Evolutionary conservation across 1,140 invertebrate genomes (phyloP).

Genomic region (Laodelphax striatellus): DNA sequence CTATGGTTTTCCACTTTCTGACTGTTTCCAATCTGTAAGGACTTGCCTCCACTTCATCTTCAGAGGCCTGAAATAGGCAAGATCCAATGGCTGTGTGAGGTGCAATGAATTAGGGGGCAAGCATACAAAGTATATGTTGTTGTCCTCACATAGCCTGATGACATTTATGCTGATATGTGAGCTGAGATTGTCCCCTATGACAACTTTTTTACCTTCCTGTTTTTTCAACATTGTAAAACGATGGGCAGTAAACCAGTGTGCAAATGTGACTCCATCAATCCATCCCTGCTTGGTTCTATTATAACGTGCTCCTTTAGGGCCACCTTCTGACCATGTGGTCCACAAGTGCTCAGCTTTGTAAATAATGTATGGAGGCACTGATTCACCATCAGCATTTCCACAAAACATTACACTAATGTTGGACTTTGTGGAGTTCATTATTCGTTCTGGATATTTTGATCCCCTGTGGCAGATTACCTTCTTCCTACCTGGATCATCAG

Average conservation of each 20-base stretch:
- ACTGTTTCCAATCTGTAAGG: too few relatives aligned
- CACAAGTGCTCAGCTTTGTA: slow-evolving; percentile 31
- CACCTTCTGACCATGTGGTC: slow-evolving; percentile 26
- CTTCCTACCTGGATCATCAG: slow-evolving; percentile 28
- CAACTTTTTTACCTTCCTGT: slow-evolving; percentile 24
- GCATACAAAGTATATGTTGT: slow-evolving; percentile 3
- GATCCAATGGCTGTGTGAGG: slow-evolving; percentile 31
- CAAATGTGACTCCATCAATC: slow-evolving; percentile 28
- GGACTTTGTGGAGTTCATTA: slow-evolving; percentile 13
- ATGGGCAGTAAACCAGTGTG: slow-evolving; percentile 25
- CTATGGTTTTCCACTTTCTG: too few relatives aligned
- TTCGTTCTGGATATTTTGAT: slow-evolving; percentile 10
- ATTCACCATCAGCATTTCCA: slow-evolving; percentile 11
- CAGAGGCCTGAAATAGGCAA: slow-evolving; percentile 29
- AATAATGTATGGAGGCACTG: slow-evolving; percentile 27
- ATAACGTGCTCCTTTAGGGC: slow-evolving; percentile 19
- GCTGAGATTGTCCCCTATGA: slow-evolving; percentile 31
- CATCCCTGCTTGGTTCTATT: slow-evolving; percentile 20
- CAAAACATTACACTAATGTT: slow-evolving; percentile 15
- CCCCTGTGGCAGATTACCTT: slow-evolving; percentile 10
- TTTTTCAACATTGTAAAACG: slow-evolving; percentile 22
- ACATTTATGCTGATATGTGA: slow-evolving; percentile 22
- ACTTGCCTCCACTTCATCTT: slow-evolving; percentile 28
- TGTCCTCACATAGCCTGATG: too few relatives aligned
- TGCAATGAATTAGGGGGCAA: slow-evolving; percentile 32